Evolutionary conservation across 2,888 invertebrate genomes (phyloP), one percentile per base, ranked within the genome.

Genomic region (Tuberolachnus salignus): DNA sequence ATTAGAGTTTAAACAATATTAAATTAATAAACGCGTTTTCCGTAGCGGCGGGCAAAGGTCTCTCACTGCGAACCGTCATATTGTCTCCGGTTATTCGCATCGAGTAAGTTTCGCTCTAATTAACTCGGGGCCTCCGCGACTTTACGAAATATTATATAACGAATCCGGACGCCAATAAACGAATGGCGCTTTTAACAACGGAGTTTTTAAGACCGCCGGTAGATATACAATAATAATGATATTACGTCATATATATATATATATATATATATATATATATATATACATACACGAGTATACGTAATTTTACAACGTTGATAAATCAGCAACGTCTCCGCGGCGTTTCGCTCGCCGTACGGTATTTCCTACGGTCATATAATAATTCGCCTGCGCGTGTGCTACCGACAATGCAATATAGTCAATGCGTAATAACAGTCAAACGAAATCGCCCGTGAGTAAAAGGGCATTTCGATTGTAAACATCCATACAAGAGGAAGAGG

Each of bases 1-100:
- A 49, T 26, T 26, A 67, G 46, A 75, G 44, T 26, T 66, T 46
- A 75, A 67, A 57, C 3, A 4, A 34, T 34, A 75, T 75, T 75
- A 75, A 75, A 67, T 75, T 75, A 66, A 75, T 75, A 75, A 75
- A 67, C 66, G n/a, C n/a, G 55, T 75, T 64, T 75, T 75, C 49
- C 57, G 67, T 75, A 67, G 57, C 51, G 23, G 23, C 44, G 70
- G n/a, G 55, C 42, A 21, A 21, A 16, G n/a, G n/a, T n/a, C n/a
- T n/a, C 16, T n/a, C 53, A 34, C 21, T 6, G 53, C 21, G 21
- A 1, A 10, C 14, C 16, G 63, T 13, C 23, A 34, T 14, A 42
- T 63, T 63, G 63, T 63, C 26, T 13, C 59, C 23, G 16, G 2
- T 16, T 19, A 49, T 21, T 26, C n/a, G 16, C 72, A 44, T 26